Conservation (phyloP, 2,113 vertebrate species). For the Glaucidium brasilianum region DNA sequence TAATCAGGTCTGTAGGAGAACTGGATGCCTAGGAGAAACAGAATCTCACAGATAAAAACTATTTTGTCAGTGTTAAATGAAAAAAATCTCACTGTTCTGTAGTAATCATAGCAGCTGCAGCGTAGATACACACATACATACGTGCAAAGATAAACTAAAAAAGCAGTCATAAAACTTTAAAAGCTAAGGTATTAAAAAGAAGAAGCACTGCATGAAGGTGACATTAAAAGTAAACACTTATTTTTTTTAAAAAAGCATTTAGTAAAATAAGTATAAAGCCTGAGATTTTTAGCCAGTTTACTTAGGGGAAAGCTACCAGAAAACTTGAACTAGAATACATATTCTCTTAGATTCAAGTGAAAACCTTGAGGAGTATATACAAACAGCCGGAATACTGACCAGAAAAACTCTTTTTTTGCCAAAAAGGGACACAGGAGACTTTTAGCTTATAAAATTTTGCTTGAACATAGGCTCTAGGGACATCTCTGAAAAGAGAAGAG, state of each 20-base stretch:
- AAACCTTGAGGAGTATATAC: background rate
- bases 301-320: background rate
- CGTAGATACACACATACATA: background rate
- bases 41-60: background rate
- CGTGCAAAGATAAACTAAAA: background rate
- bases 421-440: slow-evolving; percentile 63
- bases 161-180: background rate
- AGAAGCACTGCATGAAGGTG: background rate
- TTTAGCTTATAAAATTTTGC: slow-evolving; percentile 70
- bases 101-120: background rate
- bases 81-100: background rate
- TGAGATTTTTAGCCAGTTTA: background rate
- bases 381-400: slow-evolving; percentile 58
- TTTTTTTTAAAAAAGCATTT: background rate
- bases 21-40: background rate
- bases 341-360: background rate
- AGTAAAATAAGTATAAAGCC: background rate
- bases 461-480: slow-evolving; percentile 54
- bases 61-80: background rate
- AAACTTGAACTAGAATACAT: background rate
- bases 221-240: background rate
- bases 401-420: slow-evolving; percentile 69
- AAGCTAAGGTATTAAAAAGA: background rate
- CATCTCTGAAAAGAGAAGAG: slow-evolving; percentile 60
- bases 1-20: background rate